Evolutionary conservation across 1,140 invertebrate species (phyloP), one percentile per base, ranked within the genome.

Genomic region (Phortica variegata): DNA sequence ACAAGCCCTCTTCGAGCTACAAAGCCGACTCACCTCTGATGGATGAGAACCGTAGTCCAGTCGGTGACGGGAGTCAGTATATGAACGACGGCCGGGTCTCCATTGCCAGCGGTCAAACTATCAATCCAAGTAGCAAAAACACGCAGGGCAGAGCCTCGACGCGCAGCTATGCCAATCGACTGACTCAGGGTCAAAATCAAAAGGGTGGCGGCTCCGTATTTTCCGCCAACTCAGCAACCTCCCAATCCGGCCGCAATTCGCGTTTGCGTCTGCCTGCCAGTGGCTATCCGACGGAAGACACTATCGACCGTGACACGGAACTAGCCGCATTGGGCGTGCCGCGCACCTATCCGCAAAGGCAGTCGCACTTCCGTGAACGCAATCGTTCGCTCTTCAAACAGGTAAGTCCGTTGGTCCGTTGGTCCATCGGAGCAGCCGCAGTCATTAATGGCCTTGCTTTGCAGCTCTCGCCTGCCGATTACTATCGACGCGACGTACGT

Each of bases 21-120:
- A 42, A 39, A 12, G 48, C 54, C 3, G 68, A 72, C 31, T 65
- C 59, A 1, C 21, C 56, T 13, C 31, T 72, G 12, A 62, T 73
- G 63, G 68, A 72, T 55, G 63, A 72, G 21, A 72, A 72, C 36
- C 56, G 69, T 9, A 69, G 61, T 23, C 68, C 68, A 1, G 68
- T 65, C 13, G 50, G 40, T 23, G 54, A 43, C 6, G 36, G 13
- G 1, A 48, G 54, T 45, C 49, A 47, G 15, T 54, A 50, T 29
- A 31, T 39, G 16, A 40, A 42, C 12, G 33, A 29, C 17, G 54
- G 52, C 18, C 52, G 57, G 10, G 18, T 52, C 4, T 43, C 61
- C 8, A 65, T 70, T 41, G 37, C 51, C 20, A 55, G 43, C 18
- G 50, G 45, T 6, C 60, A 65, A 53, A 44, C 40, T 13, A 18